A percentile compares a stretch with the other conserved stretches of the same genome.
These are phyloP conservation scores for Tympanoctomys barrerae DNA, from an alignment of 2,797 vertebrate genomes.

Conservation along the genomic window DNA sequence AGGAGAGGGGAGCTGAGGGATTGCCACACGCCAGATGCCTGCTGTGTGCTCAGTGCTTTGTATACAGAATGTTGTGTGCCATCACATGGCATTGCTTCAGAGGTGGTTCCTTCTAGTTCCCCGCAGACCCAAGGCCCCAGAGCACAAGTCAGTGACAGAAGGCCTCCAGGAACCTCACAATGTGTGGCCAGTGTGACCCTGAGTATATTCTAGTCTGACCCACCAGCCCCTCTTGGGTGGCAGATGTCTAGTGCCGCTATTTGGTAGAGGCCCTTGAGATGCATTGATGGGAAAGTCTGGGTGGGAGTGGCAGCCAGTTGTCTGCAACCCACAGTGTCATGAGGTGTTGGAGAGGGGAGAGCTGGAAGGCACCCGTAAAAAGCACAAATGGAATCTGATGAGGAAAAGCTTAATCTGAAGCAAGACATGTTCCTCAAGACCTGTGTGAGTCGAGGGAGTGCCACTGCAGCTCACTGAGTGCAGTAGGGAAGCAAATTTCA, in stretches of 20 bases:
- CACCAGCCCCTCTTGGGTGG: not conserved
- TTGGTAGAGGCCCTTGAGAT: not conserved
- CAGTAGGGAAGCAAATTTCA: constrained; percentile 19
- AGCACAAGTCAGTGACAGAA: not conserved
- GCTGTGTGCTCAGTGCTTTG: not conserved
- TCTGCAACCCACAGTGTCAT: not conserved
- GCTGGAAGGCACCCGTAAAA: not conserved
- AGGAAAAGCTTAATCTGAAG: constrained; percentile 21
- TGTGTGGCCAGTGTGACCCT: not conserved
- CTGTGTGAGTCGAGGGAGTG: not conserved
- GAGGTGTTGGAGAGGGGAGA: not conserved
- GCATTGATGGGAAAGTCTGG: not conserved
- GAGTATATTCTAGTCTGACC: not conserved
- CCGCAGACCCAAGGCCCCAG: not conserved
- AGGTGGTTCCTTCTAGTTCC: not conserved
- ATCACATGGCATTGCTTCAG: not conserved
- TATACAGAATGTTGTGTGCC: not conserved
- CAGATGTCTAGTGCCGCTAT: not conserved
- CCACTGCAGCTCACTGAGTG: not conserved
- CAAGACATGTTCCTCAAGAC: not conserved
- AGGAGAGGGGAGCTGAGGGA: not conserved
- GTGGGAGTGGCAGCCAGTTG: not conserved
- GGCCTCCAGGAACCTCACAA: not conserved
- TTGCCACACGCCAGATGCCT: not conserved
- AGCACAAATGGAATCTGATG: not conserved